Evolutionary conservation across 2,888 invertebrate genomes (phyloP), one percentile per base, ranked within the genome.

Genomic region (Callosobruchus maculatus): DNA sequence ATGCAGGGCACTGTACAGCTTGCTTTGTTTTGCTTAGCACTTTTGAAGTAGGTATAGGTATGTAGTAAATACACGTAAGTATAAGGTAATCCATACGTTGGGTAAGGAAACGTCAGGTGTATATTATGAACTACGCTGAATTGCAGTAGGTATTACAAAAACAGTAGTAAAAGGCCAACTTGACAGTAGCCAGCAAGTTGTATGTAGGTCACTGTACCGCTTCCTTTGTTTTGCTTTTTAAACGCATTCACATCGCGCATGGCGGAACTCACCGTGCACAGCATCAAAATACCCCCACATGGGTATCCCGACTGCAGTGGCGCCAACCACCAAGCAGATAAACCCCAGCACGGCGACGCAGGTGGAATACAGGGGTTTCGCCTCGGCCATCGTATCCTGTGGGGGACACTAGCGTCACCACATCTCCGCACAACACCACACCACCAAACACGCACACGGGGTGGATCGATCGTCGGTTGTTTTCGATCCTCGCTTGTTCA

Each of bases 271-370:
- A 91, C 92, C 90, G 83, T 91, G 88, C 88, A 92, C 91, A 86
- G 91, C 93, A 84, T 91, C 91, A 88, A 93, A 96, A 86, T 95
- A 93, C 77, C 95, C 96, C 96, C 96, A 96, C 83, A 93, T 91
- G 71, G 96, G 96, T 83, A 95, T 90, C 78, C 94, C 95, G 72
- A 95, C 92, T 72, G 95, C 94, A 69, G 94, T 92, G 75, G 95
- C 93, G 82, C 95, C 95, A 81, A 96, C 90, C 77, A 93, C 92
- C 85, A 95, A 93, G 85, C 94, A 94, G 80, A 93, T 90, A 86
- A 94, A 94, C 84, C 94, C 94, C 81, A 93, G 88, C 80, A 90
- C 88, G 76, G 92, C 92, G 80, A 93, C 92, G 82, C 90, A 90
- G 87, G 91, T 90, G 80, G 92, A 92, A 88, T 92, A 92, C 84